Evolutionary conservation across 2,113 vertebrate species (phyloP), one percentile per base, ranked within the genome.

Genomic region (Hemichromis elongatus): DNA sequence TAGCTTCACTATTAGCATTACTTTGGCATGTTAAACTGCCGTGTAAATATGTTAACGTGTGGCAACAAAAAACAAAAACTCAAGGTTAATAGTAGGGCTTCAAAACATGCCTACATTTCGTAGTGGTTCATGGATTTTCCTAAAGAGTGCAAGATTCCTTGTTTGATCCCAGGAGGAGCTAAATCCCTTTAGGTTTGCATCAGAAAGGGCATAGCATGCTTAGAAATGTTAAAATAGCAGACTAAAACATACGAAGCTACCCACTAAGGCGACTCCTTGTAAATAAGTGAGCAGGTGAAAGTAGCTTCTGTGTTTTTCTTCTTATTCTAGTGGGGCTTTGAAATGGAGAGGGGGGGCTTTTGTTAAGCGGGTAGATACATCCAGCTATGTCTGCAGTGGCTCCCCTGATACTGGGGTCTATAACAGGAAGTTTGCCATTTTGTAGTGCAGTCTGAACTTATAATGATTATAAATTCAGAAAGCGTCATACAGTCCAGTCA

Each of bases 1-100:
- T 61, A 61, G 57, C 18, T 61, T 13, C 33, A 33, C 21, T 66
- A 61, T n/a, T 61, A 61, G 30, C 30, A 35, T 61, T 35, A 61
- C 16, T 7, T 61, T 18, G 1, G 57, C 14, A 0, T 35, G 57
- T 35, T 59, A 0, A 26, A 30, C 0, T 59, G 12, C 26, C 33
- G 16, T 59, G 56, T 33, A 59, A 30, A 30, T 10, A 59, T 33
- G 28, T 33, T 59, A 0, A 19, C 5, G 3, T 19, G 16, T 33
- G 3, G 28, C 28, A 33, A 26, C 56, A 59, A 59, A 59, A 6
- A 2, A 1, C 56, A 59, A 33, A 59, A n/a, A n/a, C n/a, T n/a
- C n/a, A n/a, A 59, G 56, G 56, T 59, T 59, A 59, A 33, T 6
- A 59, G 16, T 33, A 33, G 28, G 19, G 56, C 35, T 7, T n/a